Conservation (phyloP, 2,113 vertebrate genomes). For the Panthera uncia region DNA sequence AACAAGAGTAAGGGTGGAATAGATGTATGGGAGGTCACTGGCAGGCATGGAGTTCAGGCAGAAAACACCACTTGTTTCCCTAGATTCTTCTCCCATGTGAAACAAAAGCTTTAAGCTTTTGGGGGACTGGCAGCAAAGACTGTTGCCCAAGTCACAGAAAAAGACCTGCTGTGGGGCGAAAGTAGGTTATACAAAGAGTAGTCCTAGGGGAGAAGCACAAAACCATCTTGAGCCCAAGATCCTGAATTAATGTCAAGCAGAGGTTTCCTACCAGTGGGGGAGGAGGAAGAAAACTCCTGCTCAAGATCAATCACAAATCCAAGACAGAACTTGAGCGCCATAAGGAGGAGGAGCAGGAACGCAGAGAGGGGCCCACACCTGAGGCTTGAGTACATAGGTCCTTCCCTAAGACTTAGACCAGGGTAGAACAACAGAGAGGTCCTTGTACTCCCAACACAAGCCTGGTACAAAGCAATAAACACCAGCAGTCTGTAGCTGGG, state of each 20-base stretch:
- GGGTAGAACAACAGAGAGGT: neutral
- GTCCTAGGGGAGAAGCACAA: neutral
- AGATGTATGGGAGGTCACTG: neutral
- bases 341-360: neutral
- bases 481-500: neutral
- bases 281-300: neutral
- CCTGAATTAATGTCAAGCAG: neutral
- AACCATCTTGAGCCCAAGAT: neutral
- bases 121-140: neutral
- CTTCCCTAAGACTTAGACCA: neutral
- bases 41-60: neutral
- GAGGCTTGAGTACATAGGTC: neutral
- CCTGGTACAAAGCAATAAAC: neutral
- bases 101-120: neutral
- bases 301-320: neutral
- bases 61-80: neutral
- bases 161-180: neutral
- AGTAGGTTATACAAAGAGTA: neutral
- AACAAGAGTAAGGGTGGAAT: neutral
- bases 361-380: neutral
- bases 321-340: neutral
- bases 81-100: neutral
- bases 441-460: neutral
- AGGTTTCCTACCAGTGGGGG: neutral
- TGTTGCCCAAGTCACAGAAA: neutral